Base-by-base conservation (phyloP, 2,888 invertebrate genomes). In the Drosophila engyochracea region DNA sequence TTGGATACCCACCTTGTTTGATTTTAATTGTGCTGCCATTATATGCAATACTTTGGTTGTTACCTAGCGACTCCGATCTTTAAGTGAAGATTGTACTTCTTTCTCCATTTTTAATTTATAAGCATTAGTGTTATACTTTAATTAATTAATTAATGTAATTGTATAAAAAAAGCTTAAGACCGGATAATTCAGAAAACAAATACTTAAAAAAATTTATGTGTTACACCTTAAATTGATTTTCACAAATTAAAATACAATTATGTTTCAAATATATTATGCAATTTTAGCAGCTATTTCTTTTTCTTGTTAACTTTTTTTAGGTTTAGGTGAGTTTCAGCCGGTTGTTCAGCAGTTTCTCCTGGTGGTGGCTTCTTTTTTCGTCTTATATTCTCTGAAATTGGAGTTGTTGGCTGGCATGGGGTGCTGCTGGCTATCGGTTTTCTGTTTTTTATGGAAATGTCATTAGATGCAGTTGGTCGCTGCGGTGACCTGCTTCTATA, bases 11-110 rank as follows among this genome's bases (percentile, higher is more conserved):
- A 90, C 90, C 85, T 33, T 74, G 76, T 28, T 81, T 73, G 4
- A 91, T 79, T 52, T 84, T 76, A 31, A 89, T 63, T 74, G 87
- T 70, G 41, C 91, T 91, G 19, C 89, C 91, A 3, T 71, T 58
- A 14, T 65, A 67, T 28, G 90, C 35, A 19, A 9, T 47, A 5
- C 44, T 63, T 1, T 65, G 22, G 12, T 75, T 79, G 1, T 33
- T 63, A 6, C 83, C 35, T 9, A 65, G 44, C 1, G 31, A 28
- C 0, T 59, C 55, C 5, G 25, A 4, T 1, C 4, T 16, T 80
- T 72, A n/a, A 92, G 49, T 0, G 66, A 51, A 61, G 92, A 89
- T 10, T 76, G 44, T n/a, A n/a, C n/a, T 52, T 22, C 25, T 47
- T 25, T 25, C 47, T 25, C 12, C 4, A 25, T 4, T 16, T 25